Percentiles rank a stretch among this genome's conserved stretches.
Evolutionary conservation across 30 jellyfish, hydroid and myxozoan genomes (phyloP).

Genomic region (Turritopsis dohrnii): DNA sequence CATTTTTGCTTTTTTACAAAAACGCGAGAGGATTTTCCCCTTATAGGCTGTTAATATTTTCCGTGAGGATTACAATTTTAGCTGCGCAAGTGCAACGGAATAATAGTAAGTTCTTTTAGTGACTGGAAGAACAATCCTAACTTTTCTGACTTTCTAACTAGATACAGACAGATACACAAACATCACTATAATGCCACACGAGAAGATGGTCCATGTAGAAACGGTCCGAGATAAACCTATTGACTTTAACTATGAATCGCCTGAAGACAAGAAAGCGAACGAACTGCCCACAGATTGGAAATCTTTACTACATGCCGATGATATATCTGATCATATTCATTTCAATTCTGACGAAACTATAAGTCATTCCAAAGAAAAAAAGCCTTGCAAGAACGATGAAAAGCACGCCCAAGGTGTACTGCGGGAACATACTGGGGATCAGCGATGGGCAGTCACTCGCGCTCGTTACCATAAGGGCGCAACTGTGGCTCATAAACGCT

Average conservation of each 20-base stretch:
- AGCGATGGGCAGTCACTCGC: not conserved
- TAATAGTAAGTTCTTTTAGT: too few relatives aligned
- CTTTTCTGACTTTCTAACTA: too few relatives aligned
- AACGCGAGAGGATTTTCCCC: too few relatives aligned
- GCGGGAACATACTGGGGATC: not conserved
- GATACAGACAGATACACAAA: too few relatives aligned
- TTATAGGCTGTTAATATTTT: too few relatives aligned
- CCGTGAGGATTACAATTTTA: too few relatives aligned
- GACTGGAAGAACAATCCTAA: too few relatives aligned
- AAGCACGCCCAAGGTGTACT: not conserved
- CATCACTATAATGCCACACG: not conserved
- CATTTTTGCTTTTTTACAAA: too few relatives aligned
- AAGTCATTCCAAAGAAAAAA: not conserved
- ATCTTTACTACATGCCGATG: conserved; percentile 1
- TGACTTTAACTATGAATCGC: not conserved
- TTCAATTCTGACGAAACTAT: not conserved
- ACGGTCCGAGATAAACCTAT: not conserved
- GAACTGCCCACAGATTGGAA: conserved; percentile 10
- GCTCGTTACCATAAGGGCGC: not conserved
- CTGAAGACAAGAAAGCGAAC: not conserved
- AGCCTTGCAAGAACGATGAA: not conserved
- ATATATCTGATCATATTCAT: not conserved
- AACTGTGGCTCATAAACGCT: not conserved
- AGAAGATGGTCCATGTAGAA: not conserved
- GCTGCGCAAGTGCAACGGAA: too few relatives aligned